Percentiles rank a stretch among this genome's conserved stretches.
Conservation (phyloP, 2,888 invertebrate genomes). For the Temnothorax unifasciatus region DNA sequence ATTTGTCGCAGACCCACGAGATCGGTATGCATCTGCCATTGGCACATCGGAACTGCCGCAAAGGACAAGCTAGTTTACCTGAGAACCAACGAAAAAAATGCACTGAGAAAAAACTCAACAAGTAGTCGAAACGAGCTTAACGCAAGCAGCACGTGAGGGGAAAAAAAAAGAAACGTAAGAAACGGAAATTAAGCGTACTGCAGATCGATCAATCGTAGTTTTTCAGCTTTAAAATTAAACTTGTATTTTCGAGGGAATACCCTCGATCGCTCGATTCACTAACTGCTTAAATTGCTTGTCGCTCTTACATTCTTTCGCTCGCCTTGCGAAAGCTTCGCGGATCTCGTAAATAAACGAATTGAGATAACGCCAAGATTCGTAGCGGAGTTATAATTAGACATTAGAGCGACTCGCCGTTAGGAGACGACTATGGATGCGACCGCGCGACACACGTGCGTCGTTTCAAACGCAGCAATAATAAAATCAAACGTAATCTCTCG, state of each 20-base stretch:
- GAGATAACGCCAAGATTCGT: constrained; percentile 38
- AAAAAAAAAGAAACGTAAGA: neutral
- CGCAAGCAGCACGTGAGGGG: neutral
- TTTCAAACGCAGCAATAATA: constrained; percentile 21
- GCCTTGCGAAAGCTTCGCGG: neutral
- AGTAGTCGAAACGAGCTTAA: neutral
- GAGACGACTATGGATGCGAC: constrained; percentile 3
- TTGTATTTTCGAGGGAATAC: neutral
- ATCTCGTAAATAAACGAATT: constrained; percentile 28
- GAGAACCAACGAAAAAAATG: constrained; percentile 71
- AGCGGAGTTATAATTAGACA: constrained; percentile 5
- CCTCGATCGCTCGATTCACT: neutral
- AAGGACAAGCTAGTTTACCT: constrained; percentile 87
- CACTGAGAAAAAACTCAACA: constrained; percentile 30
- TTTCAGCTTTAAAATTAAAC: neutral
- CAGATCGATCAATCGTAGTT: neutral
- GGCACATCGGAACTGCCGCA: constrained; percentile 92
- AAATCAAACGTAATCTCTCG: constrained; percentile 36
- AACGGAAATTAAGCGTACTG: no score
- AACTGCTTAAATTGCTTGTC: neutral
- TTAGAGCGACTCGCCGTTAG: constrained; percentile 10
- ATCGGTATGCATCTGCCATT: constrained; percentile 92
- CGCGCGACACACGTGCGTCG: neutral
- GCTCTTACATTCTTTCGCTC: neutral
- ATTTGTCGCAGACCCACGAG: constrained; percentile 93